A percentile compares a stretch with the other conserved stretches of the same genome.
These are phyloP conservation scores for Pelodiscus sinensis DNA, from an alignment of 2,113 vertebrate genomes.

Conservation along the genomic window DNA sequence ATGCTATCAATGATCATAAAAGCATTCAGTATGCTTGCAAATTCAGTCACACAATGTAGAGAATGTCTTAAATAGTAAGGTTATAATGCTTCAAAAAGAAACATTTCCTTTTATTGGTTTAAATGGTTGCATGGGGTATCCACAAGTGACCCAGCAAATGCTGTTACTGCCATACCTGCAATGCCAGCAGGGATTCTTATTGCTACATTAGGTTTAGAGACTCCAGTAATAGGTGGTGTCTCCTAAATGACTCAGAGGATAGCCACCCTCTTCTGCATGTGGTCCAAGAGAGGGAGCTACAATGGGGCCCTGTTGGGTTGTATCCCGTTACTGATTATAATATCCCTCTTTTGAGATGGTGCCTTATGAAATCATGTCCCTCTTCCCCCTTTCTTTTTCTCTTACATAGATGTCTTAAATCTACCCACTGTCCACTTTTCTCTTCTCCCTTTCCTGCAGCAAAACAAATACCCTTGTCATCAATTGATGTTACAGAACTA, in stretches of 20 bases:
- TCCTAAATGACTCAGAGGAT: background rate
- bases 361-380: background rate
- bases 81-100: background rate
- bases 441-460: slow-evolving; percentile 18
- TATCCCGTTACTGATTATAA: background rate
- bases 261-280: background rate
- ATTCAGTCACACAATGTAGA: background rate
- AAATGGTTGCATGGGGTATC: background rate
- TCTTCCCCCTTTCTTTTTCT: background rate
- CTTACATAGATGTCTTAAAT: slow-evolving; percentile 9
- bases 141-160: background rate
- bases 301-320: background rate
- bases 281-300: background rate
- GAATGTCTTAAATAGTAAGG: background rate
- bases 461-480: background rate
- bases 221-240: background rate
- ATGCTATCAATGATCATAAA: background rate
- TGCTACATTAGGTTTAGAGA: background rate
- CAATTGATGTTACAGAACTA: background rate
- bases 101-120: background rate
- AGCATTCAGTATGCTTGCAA: slow-evolving; percentile 11
- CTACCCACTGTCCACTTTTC: slow-evolving; percentile 2
- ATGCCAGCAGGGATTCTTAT: background rate
- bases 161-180: background rate
- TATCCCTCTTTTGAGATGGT: background rate